Evolutionary conservation across 2,113 vertebrate genomes (phyloP).

Genomic region (Engraulis encrasicolus): DNA sequence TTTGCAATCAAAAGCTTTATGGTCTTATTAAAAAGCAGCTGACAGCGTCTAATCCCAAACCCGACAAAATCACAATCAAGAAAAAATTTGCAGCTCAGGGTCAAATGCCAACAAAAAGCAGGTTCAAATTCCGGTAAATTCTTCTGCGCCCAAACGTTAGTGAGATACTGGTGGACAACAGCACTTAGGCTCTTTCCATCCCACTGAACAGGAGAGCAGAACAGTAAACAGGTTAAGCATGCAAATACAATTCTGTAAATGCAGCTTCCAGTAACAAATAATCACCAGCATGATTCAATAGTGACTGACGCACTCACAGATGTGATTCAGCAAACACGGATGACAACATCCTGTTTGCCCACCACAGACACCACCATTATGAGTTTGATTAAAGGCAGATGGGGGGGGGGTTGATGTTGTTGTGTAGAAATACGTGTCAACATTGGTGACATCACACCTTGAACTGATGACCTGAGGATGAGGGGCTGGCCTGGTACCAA

Average conservation of each 20-base stretch:
- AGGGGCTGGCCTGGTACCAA: not conserved
- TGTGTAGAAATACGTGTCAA: not conserved
- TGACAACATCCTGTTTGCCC: not conserved
- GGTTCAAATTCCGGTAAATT: not conserved
- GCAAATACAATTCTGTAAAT: not conserved
- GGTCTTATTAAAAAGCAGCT: not conserved
- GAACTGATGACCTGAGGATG: not conserved
- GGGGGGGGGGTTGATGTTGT: not conserved
- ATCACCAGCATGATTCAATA: not conserved
- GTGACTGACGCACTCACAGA: not conserved
- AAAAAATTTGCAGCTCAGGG: not conserved
- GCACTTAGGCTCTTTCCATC: too few relatives aligned
- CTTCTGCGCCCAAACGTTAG: not conserved
- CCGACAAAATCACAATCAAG: not conserved
- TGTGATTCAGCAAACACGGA: not conserved
- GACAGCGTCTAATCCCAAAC: not conserved
- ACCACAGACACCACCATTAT: not conserved
- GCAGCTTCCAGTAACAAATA: not conserved
- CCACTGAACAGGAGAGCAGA: too few relatives aligned
- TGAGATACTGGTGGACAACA: not conserved
- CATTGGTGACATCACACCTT: not conserved
- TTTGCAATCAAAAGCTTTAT: not conserved
- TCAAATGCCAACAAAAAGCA: not conserved
- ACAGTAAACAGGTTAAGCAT: not conserved
- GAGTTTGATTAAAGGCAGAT: not conserved